phyloP scores from a whole-genome alignment of 2,888 invertebrate species.

The Imbricaverruca yamaguchii region DNA sequence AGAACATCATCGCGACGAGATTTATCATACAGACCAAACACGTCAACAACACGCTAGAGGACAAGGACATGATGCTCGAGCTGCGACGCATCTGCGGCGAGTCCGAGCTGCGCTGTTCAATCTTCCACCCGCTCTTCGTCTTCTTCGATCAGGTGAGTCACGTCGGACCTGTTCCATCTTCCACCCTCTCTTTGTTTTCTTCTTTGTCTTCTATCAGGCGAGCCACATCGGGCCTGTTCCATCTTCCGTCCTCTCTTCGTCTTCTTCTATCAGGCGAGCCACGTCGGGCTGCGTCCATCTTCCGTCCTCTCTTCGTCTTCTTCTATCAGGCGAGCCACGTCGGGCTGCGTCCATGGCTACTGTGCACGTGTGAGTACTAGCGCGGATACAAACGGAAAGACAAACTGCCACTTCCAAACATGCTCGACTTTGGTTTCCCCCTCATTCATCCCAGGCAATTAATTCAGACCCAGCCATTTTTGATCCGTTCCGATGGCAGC shows the following conservation, averaged over 20 bases:
- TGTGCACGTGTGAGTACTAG: no score
- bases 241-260: conserved; percentile 94
- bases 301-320: conserved; percentile 92
- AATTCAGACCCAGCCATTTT: no score
- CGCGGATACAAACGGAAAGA: no score
- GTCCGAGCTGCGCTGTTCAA: conserved; percentile 71
- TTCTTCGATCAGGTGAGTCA: conserved; percentile 64
- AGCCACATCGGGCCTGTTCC: conserved; percentile 61
- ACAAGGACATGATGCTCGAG: conserved; percentile 81
- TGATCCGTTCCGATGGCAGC: no score
- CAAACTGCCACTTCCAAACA: no score
- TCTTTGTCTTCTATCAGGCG: conserved; percentile 61
- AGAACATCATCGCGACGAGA: conserved; percentile 70
- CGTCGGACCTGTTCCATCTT: conserved; percentile 68
- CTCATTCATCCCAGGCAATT: no score
- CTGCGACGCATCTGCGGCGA: conserved; percentile 65
- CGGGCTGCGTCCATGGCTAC: no score
- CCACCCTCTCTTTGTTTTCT: conserved; percentile 92
- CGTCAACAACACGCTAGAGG: conserved; percentile 80
- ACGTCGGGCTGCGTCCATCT: conserved; percentile 74
- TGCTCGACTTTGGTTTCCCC: no score
- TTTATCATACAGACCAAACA: conserved; percentile 79
- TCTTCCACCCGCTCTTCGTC: conserved; percentile 91
- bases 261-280: conserved; percentile 75
- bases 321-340: conserved; percentile 55